phyloP scores from a whole-genome alignment of 2,888 invertebrate species.

The Drosophila diplacantha region DNA sequence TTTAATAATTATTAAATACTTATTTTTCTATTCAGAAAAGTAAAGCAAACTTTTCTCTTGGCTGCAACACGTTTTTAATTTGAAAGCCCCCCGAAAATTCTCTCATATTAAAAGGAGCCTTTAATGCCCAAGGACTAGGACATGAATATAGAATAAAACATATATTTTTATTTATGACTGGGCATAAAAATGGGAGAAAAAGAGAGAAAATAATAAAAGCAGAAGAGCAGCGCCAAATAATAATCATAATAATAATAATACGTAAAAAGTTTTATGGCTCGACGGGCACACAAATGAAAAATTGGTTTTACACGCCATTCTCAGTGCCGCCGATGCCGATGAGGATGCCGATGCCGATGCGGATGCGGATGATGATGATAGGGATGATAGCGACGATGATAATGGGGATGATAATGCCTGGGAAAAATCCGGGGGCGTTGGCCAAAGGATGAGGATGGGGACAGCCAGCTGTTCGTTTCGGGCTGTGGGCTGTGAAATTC shows the following conservation, averaged over 20 bases:
- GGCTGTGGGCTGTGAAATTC: constrained; percentile 25
- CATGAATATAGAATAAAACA: constrained; percentile 59
- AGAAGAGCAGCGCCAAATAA: constrained; percentile 13
- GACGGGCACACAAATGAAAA: constrained; percentile 64
- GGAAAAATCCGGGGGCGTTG: background rate
- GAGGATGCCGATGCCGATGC: background rate
- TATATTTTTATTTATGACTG: constrained; percentile 52
- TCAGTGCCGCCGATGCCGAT: constrained; percentile 24
- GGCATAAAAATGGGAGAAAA: constrained; percentile 14
- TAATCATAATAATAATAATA: constrained; percentile 67
- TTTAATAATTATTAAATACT: background rate
- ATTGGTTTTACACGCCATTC: constrained; percentile 70
- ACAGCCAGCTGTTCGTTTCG: constrained; percentile 23
- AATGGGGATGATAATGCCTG: constrained; percentile 8
- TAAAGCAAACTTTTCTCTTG: background rate
- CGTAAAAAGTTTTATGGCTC: constrained; percentile 66
- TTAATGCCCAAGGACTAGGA: constrained; percentile 48
- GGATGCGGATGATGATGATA: constrained; percentile 7
- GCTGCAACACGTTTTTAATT: background rate
- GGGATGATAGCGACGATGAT: constrained; percentile 12
- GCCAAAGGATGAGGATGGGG: constrained; percentile 16
- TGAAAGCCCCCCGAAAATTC: constrained; percentile 6
- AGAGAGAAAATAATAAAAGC: constrained; percentile 6
- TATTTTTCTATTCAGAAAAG: background rate
- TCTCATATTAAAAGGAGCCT: constrained; percentile 56